Evolutionary conservation across 1,140 invertebrate genomes (phyloP).

Genomic region (Saxidomus purpurata): DNA sequence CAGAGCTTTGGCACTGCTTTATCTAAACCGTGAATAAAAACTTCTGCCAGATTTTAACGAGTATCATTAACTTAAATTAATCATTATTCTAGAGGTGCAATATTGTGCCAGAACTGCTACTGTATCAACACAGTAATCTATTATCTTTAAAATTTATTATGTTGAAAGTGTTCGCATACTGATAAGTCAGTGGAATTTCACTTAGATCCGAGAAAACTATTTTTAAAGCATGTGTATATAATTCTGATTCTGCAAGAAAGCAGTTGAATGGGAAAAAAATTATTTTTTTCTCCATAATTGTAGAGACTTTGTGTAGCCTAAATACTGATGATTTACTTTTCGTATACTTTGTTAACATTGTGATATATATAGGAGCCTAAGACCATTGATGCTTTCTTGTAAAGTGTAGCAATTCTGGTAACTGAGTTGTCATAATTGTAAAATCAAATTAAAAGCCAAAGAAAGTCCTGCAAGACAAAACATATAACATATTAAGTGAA

Average conservation of each 20-base stretch:
- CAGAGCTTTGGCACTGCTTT: not conserved
- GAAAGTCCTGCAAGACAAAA: no score
- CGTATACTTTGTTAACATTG: no score
- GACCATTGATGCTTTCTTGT: no score
- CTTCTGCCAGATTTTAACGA: constrained; percentile 17
- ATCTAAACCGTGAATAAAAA: constrained; percentile 5
- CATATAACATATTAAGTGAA: no score
- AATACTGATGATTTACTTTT: no score
- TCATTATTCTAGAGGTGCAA: not conserved
- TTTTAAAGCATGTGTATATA: not conserved
- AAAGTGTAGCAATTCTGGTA: no score
- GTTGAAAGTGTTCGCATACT: constrained; percentile 14
- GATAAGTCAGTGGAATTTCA: not conserved
- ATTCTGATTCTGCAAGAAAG: not conserved
- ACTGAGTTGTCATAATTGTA: no score
- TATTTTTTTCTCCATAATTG: no score
- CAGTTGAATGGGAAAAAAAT: no score
- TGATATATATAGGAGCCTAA: no score
- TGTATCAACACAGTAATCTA: not conserved
- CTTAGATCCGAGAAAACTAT: not conserved
- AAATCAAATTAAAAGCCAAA: no score
- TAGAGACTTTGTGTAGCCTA: no score
- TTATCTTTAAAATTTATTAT: constrained; percentile 21
- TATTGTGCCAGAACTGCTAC: not conserved
- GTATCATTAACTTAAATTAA: constrained; percentile 31